Evolutionary conservation across 2,888 invertebrate genomes (phyloP).

Genomic region (Stenchaetothrips biformis): DNA sequence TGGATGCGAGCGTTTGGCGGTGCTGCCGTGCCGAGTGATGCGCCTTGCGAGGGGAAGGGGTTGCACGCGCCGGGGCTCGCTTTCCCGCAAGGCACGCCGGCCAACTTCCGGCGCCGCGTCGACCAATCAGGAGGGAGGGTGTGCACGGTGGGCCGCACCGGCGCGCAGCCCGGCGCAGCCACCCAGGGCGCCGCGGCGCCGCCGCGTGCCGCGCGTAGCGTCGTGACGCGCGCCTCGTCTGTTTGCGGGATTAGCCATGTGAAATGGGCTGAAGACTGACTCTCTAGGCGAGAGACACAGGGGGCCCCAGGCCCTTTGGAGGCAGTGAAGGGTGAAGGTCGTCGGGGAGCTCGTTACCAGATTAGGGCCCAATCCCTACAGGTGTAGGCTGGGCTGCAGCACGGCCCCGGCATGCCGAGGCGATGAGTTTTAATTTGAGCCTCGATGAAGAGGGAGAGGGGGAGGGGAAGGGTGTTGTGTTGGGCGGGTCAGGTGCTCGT

Average conservation of each 20-base stretch:
- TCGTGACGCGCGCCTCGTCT: too few relatives aligned
- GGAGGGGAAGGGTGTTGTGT: too few relatives aligned
- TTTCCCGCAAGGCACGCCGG: slow-evolving; percentile 13
- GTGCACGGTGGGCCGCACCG: too few relatives aligned
- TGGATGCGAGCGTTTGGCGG: background rate
- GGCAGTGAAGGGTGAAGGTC: background rate
- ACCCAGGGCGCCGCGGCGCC: too few relatives aligned
- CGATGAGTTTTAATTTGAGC: too few relatives aligned
- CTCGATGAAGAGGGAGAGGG: too few relatives aligned
- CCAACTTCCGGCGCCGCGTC: background rate
- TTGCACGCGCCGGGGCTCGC: background rate
- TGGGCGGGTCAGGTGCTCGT: too few relatives aligned
- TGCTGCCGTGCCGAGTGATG: background rate
- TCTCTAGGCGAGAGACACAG: too few relatives aligned
- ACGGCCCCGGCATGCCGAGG: too few relatives aligned
- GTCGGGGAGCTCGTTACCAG: background rate
- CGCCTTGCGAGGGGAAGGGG: background rate
- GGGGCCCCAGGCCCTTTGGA: background rate
- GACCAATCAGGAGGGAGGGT: background rate
- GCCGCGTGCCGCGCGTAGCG: too few relatives aligned
- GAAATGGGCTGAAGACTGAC: background rate
- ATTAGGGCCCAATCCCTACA: background rate
- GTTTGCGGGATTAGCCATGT: background rate
- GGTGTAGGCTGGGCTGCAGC: too few relatives aligned
- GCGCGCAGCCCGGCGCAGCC: background rate